phyloP scores from a whole-genome alignment of 2,113 vertebrate species.

The Promerops cafer region DNA sequence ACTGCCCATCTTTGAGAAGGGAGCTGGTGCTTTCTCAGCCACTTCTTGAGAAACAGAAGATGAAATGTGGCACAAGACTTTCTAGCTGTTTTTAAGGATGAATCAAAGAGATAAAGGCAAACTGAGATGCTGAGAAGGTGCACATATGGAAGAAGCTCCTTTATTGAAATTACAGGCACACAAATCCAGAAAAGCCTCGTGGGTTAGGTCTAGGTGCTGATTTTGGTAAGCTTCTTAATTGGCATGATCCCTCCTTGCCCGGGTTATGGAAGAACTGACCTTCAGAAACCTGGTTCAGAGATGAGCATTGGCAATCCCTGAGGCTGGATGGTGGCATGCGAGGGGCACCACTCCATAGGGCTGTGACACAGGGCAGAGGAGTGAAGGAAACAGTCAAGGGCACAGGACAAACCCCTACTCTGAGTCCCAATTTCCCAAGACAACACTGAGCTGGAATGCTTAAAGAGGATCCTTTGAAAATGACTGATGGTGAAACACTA shows the following conservation, averaged over 20 bases:
- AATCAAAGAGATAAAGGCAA: background rate
- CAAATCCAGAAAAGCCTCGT: constrained; percentile 36
- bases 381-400: background rate
- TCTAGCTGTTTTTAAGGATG: background rate
- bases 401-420: background rate
- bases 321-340: background rate
- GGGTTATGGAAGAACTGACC: constrained; percentile 12
- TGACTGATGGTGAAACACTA: background rate
- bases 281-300: background rate
- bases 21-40: background rate
- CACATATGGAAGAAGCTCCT: constrained; percentile 54
- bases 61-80: background rate
- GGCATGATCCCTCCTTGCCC: constrained; percentile 33
- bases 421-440: background rate
- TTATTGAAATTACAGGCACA: constrained; percentile 51
- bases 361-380: background rate
- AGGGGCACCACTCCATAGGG: accelerated
- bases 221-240: constrained; percentile 44
- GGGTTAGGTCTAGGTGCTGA: constrained; percentile 19
- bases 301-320: background rate
- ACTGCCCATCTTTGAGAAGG: background rate
- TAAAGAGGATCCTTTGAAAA: background rate
- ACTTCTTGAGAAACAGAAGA: background rate
- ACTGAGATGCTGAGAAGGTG: background rate
- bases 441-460: accelerated